Percentiles rank a stretch among this genome's conserved stretches.
Evolutionary conservation across 2,797 vertebrate genomes (phyloP).

Genomic region (Molossus molossus): DNA sequence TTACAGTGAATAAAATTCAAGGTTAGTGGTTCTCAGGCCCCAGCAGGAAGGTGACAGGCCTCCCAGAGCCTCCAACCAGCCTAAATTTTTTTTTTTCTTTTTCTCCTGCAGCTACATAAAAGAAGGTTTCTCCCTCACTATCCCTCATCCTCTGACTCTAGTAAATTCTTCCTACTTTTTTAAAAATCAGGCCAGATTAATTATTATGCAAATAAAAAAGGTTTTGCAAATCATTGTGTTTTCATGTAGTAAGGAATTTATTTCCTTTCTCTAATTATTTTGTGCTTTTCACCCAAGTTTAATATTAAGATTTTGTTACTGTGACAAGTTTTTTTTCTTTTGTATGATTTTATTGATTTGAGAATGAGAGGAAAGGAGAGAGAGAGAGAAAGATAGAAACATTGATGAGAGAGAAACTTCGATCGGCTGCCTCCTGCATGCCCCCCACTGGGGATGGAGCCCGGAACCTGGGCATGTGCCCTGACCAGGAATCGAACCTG

Average conservation of each 20-base stretch:
- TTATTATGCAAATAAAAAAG: conserved; percentile 47
- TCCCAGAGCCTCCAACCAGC: neutral
- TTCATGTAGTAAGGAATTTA: neutral
- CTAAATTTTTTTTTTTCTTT: neutral
- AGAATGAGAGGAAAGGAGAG: no score
- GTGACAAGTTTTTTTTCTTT: neutral
- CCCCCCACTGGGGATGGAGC: no score
- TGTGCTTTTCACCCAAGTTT: neutral
- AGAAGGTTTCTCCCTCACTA: neutral
- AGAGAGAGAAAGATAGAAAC: no score
- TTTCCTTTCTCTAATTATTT: neutral
- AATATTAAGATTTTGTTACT: neutral
- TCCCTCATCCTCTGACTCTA: neutral
- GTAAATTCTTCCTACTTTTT: neutral
- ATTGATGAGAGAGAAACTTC: no score
- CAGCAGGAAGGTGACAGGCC: neutral
- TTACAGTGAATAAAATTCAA: neutral
- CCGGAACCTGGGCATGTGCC: no score
- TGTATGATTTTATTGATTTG: no score
- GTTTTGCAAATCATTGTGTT: neutral
- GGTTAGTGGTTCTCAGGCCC: neutral
- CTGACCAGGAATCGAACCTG: no score
- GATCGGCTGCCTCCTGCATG: no score
- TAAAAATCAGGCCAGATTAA: neutral
- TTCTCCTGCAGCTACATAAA: neutral